A percentile compares a stretch with the other conserved stretches of the same genome.
Conservation (phyloP, 2,888 invertebrate species). For the Apodemia mormo region DNA sequence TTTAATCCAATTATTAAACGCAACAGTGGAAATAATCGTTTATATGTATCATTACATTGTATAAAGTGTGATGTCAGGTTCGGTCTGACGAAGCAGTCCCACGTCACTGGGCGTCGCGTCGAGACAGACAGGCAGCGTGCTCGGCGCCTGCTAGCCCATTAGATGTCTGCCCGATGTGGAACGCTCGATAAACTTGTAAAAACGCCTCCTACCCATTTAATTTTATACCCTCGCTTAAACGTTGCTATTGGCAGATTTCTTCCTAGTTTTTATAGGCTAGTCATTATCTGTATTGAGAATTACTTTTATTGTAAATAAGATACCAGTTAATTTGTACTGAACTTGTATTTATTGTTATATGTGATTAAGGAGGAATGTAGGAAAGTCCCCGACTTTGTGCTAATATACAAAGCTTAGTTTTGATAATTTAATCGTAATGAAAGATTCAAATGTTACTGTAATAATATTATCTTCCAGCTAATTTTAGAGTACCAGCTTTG, state of each 20-base stretch:
- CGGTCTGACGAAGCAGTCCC: constrained; percentile 41
- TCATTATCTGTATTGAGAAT: constrained; percentile 72
- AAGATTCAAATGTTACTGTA: too few relatives aligned
- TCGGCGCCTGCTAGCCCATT: constrained; percentile 77
- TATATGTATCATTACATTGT: constrained; percentile 44
- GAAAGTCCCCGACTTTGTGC: too few relatives aligned
- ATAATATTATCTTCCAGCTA: too few relatives aligned
- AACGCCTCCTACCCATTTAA: constrained; percentile 80
- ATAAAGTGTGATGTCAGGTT: constrained; percentile 56
- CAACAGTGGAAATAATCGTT: constrained; percentile 44
- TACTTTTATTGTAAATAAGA: constrained; percentile 57
- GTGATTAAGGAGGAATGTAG: too few relatives aligned
- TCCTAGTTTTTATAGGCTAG: constrained; percentile 65
- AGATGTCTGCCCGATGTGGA: constrained; percentile 76
- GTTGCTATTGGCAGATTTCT: constrained; percentile 78
- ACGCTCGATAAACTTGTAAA: constrained; percentile 82
- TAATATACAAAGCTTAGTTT: too few relatives aligned
- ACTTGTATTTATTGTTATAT: background rate
- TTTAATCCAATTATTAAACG: constrained; percentile 45
- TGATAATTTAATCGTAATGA: too few relatives aligned
- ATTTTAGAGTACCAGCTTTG: too few relatives aligned
- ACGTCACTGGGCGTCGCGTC: constrained; percentile 55
- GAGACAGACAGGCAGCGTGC: constrained; percentile 75
- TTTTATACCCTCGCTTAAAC: constrained; percentile 77
- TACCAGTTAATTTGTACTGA: constrained; percentile 37